phyloP scores from a whole-genome alignment of 2,888 invertebrate genomes.

The Boloria euphrosyne region DNA sequence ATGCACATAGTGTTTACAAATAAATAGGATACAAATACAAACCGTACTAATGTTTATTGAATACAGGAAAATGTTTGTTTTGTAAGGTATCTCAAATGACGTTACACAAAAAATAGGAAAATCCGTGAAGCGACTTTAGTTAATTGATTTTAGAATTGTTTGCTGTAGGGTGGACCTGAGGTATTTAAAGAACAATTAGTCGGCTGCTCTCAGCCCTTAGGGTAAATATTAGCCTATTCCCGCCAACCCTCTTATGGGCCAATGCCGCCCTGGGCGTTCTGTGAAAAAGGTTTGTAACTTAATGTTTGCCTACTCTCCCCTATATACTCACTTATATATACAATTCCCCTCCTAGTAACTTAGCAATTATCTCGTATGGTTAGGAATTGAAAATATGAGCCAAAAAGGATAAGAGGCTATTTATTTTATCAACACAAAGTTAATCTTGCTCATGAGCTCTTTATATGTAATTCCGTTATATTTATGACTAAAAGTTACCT shows the following conservation, averaged over 20 bases:
- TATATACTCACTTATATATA: slow-evolving; percentile 62
- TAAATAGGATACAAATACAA: neutral
- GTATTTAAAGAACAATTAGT: slow-evolving; percentile 82
- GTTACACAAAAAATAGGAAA: slow-evolving; percentile 54
- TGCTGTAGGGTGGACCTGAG: slow-evolving; percentile 70
- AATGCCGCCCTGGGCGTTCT: slow-evolving; percentile 69
- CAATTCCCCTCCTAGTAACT: slow-evolving; percentile 59
- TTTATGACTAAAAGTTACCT: slow-evolving; percentile 38
- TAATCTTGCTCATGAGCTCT: neutral
- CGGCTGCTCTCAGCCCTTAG: slow-evolving; percentile 74
- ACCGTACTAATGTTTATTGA: slow-evolving; percentile 49
- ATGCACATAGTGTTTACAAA: no score
- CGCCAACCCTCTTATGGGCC: slow-evolving; percentile 75
- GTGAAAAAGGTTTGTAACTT: slow-evolving; percentile 69
- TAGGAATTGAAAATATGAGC: slow-evolving; percentile 29
- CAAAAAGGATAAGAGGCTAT: slow-evolving; percentile 26
- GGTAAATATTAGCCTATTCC: slow-evolving; percentile 79
- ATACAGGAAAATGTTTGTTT: slow-evolving; percentile 58
- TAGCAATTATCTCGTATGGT: slow-evolving; percentile 49
- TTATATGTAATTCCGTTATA: slow-evolving; percentile 39
- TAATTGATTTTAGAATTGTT: slow-evolving; percentile 77
- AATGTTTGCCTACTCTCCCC: slow-evolving; percentile 73
- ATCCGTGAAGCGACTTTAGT: slow-evolving; percentile 63
- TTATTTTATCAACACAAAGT: slow-evolving; percentile 7
- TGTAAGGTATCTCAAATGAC: slow-evolving; percentile 58